Conservation (phyloP, 2,797 vertebrate genomes). For the Parauchenoglanis ngamensis region DNA sequence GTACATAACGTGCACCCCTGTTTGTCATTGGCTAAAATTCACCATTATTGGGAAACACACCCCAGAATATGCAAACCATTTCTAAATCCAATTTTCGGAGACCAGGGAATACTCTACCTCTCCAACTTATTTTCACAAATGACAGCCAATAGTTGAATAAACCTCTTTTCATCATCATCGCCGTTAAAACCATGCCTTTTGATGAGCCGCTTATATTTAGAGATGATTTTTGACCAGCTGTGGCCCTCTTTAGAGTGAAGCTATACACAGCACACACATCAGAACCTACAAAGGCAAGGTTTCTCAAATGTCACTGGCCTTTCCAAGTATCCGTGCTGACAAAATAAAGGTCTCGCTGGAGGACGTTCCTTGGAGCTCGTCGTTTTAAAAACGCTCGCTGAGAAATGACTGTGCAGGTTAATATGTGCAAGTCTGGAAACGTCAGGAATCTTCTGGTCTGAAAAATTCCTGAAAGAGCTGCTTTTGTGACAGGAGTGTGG, state of each 20-base stretch:
- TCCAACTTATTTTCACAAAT: background rate
- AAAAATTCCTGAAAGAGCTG: background rate
- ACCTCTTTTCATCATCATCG: background rate
- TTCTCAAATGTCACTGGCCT: slow-evolving; percentile 47
- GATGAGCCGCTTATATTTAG: background rate
- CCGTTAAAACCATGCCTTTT: background rate
- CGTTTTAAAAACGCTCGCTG: background rate
- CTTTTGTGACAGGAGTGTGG: background rate
- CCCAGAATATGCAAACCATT: background rate
- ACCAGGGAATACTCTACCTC: background rate
- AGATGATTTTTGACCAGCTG: slow-evolving; percentile 26
- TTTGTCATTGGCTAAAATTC: background rate
- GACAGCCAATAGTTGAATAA: background rate
- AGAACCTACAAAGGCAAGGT: slow-evolving; percentile 36
- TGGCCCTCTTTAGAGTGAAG: slow-evolving; percentile 13
- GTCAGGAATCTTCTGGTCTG: background rate
- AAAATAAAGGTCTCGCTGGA: slow-evolving; percentile 54
- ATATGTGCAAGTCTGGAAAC: background rate
- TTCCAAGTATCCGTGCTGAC: slow-evolving; percentile 44
- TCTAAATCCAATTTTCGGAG: background rate
- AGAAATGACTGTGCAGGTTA: background rate
- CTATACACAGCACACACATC: slow-evolving; percentile 30
- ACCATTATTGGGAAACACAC: background rate
- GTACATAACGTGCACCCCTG: too few species aligned
- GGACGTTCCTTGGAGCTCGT: slow-evolving; percentile 38